These are phyloP conservation scores for Littorina saxatilis DNA, from an alignment of 1,140 invertebrate species.

Conservation along the genomic window DNA sequence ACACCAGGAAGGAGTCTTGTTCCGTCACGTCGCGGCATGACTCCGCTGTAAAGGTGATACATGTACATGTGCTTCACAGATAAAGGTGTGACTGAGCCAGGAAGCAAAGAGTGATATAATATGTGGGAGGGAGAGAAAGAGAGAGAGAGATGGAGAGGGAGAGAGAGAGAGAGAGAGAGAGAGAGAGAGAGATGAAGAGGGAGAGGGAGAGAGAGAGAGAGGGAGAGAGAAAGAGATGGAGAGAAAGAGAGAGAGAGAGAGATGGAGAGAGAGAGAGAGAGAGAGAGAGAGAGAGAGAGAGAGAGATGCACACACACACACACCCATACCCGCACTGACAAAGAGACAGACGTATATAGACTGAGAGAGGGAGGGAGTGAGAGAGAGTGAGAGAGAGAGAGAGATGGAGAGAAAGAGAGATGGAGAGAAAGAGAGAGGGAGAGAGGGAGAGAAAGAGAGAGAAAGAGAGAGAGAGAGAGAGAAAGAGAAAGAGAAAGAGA, in stretches of 20 bases:
- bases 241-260: neutral
- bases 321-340: too few species aligned
- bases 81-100: too few species aligned
- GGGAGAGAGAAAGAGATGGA: neutral
- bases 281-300: conserved; percentile 15
- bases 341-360: neutral
- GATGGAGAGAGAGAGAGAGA: neutral
- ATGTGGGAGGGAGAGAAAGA: neutral
- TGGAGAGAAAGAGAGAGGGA: conserved; percentile 6
- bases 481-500: too few species aligned
- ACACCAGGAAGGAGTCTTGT: neutral
- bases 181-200: neutral
- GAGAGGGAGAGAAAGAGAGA: neutral
- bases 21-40: neutral
- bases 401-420: conserved; percentile 7
- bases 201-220: neutral
- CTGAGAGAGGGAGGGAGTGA: neutral
- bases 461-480: too few species aligned
- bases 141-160: neutral
- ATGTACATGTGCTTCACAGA: too few species aligned
- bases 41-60: neutral
- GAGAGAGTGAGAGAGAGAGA: conserved; percentile 15
- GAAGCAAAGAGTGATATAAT: too few species aligned
- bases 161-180: neutral
- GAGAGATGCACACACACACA: too few species aligned